phyloP scores from a whole-genome alignment of 1,140 invertebrate genomes.

The Trachymyrmex cornetzi region DNA sequence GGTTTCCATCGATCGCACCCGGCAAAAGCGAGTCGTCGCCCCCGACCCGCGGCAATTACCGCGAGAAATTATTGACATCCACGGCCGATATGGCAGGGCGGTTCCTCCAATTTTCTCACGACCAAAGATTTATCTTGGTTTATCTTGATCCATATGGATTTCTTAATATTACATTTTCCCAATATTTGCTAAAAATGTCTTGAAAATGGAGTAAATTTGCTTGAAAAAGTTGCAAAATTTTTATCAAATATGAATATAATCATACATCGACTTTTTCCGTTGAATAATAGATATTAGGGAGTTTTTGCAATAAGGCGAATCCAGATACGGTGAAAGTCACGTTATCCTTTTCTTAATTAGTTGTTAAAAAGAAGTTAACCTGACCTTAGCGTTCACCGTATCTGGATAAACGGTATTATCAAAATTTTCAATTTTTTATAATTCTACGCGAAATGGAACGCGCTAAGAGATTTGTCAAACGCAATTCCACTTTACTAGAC shows the following conservation, averaged over 20 bases:
- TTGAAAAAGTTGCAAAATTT: too few relatives aligned
- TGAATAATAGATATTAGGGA: not conserved
- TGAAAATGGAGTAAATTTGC: not conserved
- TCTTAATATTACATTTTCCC: not conserved
- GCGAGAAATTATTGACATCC: constrained; percentile 48
- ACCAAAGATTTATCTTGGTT: not conserved
- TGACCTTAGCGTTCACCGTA: too few relatives aligned
- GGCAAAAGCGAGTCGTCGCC: constrained; percentile 52
- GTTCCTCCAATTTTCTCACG: not conserved
- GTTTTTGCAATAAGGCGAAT: too few relatives aligned
- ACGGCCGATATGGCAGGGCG: not conserved
- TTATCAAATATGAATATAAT: not conserved
- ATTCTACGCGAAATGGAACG: constrained; percentile 4
- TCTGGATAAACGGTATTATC: too few relatives aligned
- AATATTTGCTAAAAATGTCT: constrained; percentile 4
- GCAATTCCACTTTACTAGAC: not conserved
- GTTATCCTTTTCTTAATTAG: too few relatives aligned
- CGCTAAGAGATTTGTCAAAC: not conserved
- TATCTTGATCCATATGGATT: not conserved
- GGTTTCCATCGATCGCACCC: constrained; percentile 50
- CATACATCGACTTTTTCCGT: not conserved
- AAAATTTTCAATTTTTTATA: too few relatives aligned
- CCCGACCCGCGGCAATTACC: constrained; percentile 29
- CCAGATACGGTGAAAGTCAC: too few relatives aligned
- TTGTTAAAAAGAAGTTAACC: too few relatives aligned